Percentiles rank a stretch among this genome's conserved stretches.
These are phyloP conservation scores for Periophthalmus modestus DNA, from an alignment of 2,113 vertebrate genomes.

Conservation along the genomic window DNA sequence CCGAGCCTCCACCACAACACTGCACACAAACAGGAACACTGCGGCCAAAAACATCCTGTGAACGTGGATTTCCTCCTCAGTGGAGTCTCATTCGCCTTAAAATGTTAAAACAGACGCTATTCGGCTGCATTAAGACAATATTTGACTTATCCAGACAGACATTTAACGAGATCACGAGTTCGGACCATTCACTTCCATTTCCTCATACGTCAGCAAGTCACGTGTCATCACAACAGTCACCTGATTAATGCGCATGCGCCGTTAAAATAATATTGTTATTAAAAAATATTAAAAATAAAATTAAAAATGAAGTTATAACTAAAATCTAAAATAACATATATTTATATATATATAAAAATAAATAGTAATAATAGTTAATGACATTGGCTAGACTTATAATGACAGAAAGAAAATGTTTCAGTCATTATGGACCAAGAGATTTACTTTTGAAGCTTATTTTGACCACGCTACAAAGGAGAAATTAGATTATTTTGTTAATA, in stretches of 20 bases:
- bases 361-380: not conserved
- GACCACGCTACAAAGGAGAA: not conserved
- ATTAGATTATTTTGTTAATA: not conserved
- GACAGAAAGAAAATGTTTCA: no score
- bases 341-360: no score
- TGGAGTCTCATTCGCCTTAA: not conserved
- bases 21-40: not conserved
- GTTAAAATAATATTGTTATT: not conserved
- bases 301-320: no score
- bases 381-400: no score
- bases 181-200: not conserved
- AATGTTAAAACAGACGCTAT: not conserved
- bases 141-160: not conserved
- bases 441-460: not conserved
- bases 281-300: no score
- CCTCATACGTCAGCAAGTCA: not conserved
- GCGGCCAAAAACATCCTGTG: accelerated
- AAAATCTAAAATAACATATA: no score
- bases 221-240: slow-evolving; percentile 12
- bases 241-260: not conserved
- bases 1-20: slow-evolving; percentile 9
- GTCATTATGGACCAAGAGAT: no score
- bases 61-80: not conserved
- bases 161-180: not conserved
- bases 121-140: not conserved